Percentiles rank a stretch among this genome's conserved stretches.
phyloP scores from a whole-genome alignment of 2,113 vertebrate genomes.

The Macquaria ambigua region DNA sequence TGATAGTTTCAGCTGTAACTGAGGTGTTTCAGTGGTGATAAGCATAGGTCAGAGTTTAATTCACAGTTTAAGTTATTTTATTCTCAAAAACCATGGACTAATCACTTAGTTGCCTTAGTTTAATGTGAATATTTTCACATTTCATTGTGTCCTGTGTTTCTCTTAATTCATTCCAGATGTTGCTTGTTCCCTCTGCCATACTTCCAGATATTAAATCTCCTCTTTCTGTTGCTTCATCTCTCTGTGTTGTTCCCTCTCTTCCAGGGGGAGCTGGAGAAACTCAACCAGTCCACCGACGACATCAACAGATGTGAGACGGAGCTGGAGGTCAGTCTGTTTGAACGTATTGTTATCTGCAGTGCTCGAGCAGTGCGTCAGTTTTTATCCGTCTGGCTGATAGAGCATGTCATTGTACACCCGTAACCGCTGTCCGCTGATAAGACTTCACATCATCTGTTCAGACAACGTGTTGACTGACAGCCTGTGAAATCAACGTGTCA shows the following conservation, averaged over 20 bases:
- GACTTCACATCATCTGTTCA: neutral
- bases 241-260: slow-evolving; percentile 20
- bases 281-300: slow-evolving; percentile 97
- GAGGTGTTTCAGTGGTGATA: too few relatives aligned
- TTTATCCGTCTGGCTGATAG: neutral
- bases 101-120: neutral
- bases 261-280: slow-evolving; percentile 96
- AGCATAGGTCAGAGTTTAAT: too few relatives aligned
- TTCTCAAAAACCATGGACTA: neutral
- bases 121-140: neutral
- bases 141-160: neutral
- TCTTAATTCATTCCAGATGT: slow-evolving; percentile 35
- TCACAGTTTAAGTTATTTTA: neutral
- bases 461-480: neutral
- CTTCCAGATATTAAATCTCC: slow-evolving; percentile 5
- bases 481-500: neutral
- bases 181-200: neutral
- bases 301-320: slow-evolving; percentile 97
- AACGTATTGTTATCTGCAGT: neutral
- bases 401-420: neutral
- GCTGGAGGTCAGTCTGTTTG: slow-evolving; percentile 90
- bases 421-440: neutral
- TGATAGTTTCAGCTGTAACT: too few relatives aligned
- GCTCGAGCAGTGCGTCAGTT: neutral
- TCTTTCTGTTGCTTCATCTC: neutral